These are phyloP conservation scores for Albula glossodonta DNA, from an alignment of 2,113 vertebrate genomes.

Conservation along the genomic window DNA sequence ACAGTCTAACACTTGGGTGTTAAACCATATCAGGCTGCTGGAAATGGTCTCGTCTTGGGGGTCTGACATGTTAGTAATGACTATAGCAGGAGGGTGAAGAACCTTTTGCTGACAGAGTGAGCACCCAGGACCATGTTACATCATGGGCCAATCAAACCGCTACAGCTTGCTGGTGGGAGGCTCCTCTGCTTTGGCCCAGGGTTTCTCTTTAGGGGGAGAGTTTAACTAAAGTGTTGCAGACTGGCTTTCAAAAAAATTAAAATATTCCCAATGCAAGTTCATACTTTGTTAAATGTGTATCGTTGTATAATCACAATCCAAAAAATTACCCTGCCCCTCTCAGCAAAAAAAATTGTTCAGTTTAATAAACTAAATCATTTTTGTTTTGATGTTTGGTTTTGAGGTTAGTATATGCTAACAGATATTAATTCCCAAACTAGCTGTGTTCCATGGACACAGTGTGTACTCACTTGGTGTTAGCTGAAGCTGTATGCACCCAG, in stretches of 20 bases:
- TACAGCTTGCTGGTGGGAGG: not conserved
- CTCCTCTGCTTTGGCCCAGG: not conserved
- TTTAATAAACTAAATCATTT: not conserved
- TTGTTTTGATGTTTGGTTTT: too few species aligned
- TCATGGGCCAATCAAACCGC: not conserved
- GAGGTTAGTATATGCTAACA: not conserved
- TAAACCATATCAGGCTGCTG: constrained; percentile 7
- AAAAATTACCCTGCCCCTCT: not conserved
- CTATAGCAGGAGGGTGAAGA: not conserved
- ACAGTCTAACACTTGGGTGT: not conserved
- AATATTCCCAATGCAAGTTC: too few species aligned
- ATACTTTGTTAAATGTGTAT: too few species aligned
- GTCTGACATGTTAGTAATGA: not conserved
- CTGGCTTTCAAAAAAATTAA: too few species aligned
- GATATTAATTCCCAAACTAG: not conserved
- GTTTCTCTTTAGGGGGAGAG: not conserved
- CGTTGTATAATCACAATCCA: too few species aligned
- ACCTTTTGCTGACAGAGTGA: not conserved
- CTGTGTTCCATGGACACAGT: not conserved
- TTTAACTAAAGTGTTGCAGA: not conserved
- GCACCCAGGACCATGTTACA: not conserved
- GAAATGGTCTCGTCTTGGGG: not conserved
- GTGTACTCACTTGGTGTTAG: too few species aligned
- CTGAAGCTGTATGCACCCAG: too few species aligned
- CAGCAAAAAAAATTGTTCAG: not conserved